Base-by-base conservation (phyloP, 2,113 vertebrate genomes). In the Indicator maculatus region DNA sequence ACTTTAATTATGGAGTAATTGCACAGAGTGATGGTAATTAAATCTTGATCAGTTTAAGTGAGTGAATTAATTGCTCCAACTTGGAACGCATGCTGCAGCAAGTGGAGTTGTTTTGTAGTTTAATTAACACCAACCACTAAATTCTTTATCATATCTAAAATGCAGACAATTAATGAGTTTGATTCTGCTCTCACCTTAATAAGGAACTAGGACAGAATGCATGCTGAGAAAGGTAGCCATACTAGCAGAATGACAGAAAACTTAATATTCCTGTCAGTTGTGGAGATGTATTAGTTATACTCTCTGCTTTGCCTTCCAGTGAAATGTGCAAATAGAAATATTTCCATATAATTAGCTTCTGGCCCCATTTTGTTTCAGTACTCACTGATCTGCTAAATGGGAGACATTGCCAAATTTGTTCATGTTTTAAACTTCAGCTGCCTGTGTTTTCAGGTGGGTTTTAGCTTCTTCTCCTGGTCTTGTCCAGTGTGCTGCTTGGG, bases 1-100 rank as follows among this genome's bases (percentile, higher is more conserved):
- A 99, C 98, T 99, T 99, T 99, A 99, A 99, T 99, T 99, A 99
- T 97, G 97, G 98, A 98, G 98, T 99, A 99, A 99, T 99, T 99
- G 98, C 98, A 97, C 98, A 98, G 98, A 98, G 98, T 98, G 98
- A 98, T 98, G 99, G 98, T 99, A 99, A 99, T 99, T 99, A 99
- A 99, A 99, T 99, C 99, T 99, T 99, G 98, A 99, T 99, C 99
- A 99, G 98, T 99, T 99, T 98, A 99, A 99, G 98, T 98, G 99
- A 99, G 98, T 98, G 98, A 98, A 98, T 98, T 98, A 98, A 99
- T 99, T 99, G 98, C 98, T 99, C 98, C 98, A 98, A 98, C 98
- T 98, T 98, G 98, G 98, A 98, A 98, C 98, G 97, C 98, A 98
- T 93, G 97, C 97, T 76, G 90, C 97, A 97, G 97, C 96, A 97